A percentile compares a stretch with the other conserved stretches of the same genome.
Evolutionary conservation across 35 echinoderm and acorn worm species (phyloP).

Genomic region (Lytechinus pictus): DNA sequence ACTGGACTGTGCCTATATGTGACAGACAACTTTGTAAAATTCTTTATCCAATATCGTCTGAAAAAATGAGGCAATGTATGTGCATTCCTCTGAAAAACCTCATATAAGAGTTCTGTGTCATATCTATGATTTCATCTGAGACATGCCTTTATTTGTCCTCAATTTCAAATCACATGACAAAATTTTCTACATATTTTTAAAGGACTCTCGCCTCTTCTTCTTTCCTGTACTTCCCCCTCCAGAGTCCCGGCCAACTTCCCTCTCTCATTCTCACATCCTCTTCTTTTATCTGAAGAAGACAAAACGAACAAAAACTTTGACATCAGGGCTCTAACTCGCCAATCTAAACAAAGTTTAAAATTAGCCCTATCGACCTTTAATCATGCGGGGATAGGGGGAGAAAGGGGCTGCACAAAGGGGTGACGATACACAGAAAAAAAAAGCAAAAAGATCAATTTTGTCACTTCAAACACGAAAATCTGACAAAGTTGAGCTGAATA

Average conservation of each 20-base stretch:
- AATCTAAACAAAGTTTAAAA: constrained; percentile 21
- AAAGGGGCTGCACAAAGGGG: not conserved
- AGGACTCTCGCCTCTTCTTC: not conserved
- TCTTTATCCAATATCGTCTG: not conserved
- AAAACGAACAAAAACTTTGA: constrained; percentile 20
- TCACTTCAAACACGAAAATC: constrained; percentile 3
- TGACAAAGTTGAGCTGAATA: constrained; percentile 12
- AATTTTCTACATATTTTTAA: not conserved
- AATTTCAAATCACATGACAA: not conserved
- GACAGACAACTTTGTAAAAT: no score
- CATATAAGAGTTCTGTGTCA: not conserved
- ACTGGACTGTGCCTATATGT: no score
- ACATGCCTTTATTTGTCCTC: constrained; percentile 10
- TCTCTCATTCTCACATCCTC: not conserved
- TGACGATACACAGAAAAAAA: not conserved
- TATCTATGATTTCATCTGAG: not conserved
- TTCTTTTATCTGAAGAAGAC: constrained; percentile 13
- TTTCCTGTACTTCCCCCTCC: not conserved
- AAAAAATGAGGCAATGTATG: not conserved
- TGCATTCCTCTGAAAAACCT: not conserved
- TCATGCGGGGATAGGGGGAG: not conserved
- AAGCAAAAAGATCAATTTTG: not conserved
- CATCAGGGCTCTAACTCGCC: constrained; percentile 15
- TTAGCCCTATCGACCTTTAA: not conserved
- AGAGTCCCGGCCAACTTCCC: not conserved